Evolutionary conservation across 2,113 vertebrate genomes (phyloP).

Genomic region (Nanorana parkeri): DNA sequence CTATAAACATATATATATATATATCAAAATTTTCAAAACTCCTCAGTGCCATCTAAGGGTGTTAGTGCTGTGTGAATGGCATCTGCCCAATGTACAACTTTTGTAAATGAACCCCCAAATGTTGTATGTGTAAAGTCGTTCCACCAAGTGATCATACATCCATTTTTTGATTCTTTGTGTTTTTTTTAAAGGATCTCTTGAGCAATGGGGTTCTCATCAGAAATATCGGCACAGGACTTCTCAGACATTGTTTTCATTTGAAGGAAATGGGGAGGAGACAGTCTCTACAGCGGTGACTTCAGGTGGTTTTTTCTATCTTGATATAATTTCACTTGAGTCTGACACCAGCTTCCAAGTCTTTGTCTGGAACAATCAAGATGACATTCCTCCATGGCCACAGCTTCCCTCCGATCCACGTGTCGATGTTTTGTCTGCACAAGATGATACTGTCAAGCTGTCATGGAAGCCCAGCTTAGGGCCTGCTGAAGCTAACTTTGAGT

Average conservation of each 20-base stretch:
- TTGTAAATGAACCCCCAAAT: too few relatives aligned
- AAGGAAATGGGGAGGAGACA: conserved; percentile 49
- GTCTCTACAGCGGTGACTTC: not conserved
- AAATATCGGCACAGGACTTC: not conserved
- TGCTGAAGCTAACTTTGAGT: not conserved
- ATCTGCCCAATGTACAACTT: too few relatives aligned
- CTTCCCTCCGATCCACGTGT: conserved; percentile 49
- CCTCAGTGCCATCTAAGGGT: too few relatives aligned
- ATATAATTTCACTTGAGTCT: conserved; percentile 45
- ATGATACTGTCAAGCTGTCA: conserved; percentile 30
- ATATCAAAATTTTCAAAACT: too few relatives aligned
- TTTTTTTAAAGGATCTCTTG: not conserved
- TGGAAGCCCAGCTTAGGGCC: conserved; percentile 49
- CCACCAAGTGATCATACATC: not conserved
- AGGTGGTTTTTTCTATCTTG: conserved; percentile 42
- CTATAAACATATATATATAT: too few relatives aligned
- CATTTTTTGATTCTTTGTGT: not conserved
- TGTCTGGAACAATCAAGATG: conserved; percentile 15
- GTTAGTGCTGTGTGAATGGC: too few relatives aligned
- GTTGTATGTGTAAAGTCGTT: too few relatives aligned
- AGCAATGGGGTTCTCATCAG: not conserved
- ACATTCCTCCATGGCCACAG: conserved; percentile 30
- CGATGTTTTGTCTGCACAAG: conserved; percentile 33
- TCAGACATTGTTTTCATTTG: conserved; percentile 36
- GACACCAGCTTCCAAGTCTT: conserved; percentile 50